Conservation (phyloP, 2,888 invertebrate species). For the Pinctada fucata region DNA sequence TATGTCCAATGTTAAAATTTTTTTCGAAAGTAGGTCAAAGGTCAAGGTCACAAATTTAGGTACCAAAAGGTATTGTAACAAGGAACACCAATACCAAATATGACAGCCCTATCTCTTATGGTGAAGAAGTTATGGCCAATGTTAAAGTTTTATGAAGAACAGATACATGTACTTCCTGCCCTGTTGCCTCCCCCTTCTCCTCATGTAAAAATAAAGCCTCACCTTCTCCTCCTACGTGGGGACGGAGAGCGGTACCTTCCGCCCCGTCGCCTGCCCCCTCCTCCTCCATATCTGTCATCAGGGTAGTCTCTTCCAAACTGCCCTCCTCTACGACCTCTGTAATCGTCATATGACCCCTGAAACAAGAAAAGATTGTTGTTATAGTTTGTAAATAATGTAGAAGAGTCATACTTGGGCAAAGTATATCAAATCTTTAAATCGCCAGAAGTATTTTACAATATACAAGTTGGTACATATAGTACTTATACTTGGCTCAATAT, state of each 20-base stretch:
- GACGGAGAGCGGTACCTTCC: constrained; percentile 53
- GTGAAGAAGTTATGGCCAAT: no score
- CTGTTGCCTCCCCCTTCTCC: no score
- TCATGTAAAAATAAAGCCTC: neutral
- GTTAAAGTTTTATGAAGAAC: no score
- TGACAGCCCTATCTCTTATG: no score
- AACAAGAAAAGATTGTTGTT: constrained; percentile 39
- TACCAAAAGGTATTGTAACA: no score
- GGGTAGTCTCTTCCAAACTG: constrained; percentile 76
- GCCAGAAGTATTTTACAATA: neutral
- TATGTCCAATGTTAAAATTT: no score
- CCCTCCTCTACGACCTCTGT: constrained; percentile 74
- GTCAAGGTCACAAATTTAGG: no score
- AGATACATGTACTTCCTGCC: no score
- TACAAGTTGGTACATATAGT: neutral
- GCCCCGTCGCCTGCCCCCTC: constrained; percentile 18
- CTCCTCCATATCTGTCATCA: constrained; percentile 58
- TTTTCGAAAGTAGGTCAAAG: no score
- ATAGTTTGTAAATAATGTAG: neutral
- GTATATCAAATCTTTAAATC: no score
- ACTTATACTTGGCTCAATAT: neutral
- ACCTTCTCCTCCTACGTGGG: constrained; percentile 39
- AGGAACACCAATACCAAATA: no score
- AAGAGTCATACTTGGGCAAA: neutral
- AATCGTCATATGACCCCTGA: constrained; percentile 75